Evolutionary conservation across 2,888 invertebrate genomes (phyloP), one percentile per base, ranked within the genome.

Genomic region (Automeris io): DNA sequence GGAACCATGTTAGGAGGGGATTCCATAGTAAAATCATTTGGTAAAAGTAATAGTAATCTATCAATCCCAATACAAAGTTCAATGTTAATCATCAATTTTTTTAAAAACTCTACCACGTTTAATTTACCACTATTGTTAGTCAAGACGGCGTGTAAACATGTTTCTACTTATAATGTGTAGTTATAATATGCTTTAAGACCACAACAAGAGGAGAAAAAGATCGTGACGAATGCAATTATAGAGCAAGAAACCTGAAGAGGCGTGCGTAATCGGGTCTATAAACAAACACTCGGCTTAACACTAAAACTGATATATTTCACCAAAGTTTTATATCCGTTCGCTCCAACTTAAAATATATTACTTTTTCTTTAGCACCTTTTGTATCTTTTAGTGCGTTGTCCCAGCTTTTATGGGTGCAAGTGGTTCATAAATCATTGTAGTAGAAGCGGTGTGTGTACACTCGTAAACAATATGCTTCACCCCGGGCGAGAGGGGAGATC

Each of bases 351-450:
- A 77, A 85, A 83, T 82, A 83, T 85, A 82, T 83, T 76, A 79
- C 81, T 74, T 81, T 74, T 85, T 85, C 82, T 83, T 82, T 82
- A 86, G 82, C 82, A 83, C 83, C 85, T 85, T 86, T 86, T 85
- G 85, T 85, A 76, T 79, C 77, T 86, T 85, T 83, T 82, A 81
- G 79, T 79, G 72, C 73, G 74, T 76, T 80, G 80, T 82, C 85
- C 81, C 77, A 70, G 67, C 70, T 81, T 86, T 86, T 85, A 85
- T 81, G 80, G 67, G 67, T 58, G 72, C 73, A 77, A 74, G 66
- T 74, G 70, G 81, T 76, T 75, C 79, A 78, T 85, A 85, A 86
- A 86, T 86, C 86, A 86, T 83, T 83, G 73, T 85, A 81, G 82
- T 71, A 75, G 82, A 80, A 80, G 79, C 81, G 75, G 77, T 62